Evolutionary conservation across 2,113 vertebrate species (phyloP).

Genomic region (Calyptommatus sinebrachiatus): DNA sequence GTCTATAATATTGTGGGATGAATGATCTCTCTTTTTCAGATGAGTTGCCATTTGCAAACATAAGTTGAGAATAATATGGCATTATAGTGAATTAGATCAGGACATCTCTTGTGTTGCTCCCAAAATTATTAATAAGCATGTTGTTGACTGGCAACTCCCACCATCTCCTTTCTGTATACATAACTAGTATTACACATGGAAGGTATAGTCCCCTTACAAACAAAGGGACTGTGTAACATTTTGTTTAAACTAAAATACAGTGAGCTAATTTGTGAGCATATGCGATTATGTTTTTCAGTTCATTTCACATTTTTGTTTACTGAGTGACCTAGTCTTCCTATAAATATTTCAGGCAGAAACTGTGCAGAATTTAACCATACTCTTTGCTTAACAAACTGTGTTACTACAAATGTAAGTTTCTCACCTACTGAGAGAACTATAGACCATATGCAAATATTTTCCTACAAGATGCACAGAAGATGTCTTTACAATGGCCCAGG

Average conservation of each 20-base stretch:
- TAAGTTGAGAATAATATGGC: background rate
- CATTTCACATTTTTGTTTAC: slow-evolving; percentile 18
- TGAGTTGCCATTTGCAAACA: background rate
- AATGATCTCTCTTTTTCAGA: too few species aligned
- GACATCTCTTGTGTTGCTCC: background rate
- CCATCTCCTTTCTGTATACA: background rate
- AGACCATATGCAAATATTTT: slow-evolving; percentile 36
- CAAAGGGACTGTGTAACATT: background rate
- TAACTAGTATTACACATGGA: background rate
- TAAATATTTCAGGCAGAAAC: background rate
- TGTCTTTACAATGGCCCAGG: slow-evolving; percentile 20
- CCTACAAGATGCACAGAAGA: background rate
- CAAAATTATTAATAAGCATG: background rate
- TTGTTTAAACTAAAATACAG: slow-evolving; percentile 1
- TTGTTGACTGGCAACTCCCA: background rate
- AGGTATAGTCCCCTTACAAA: background rate
- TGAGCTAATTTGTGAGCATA: background rate
- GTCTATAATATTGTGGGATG: too few species aligned
- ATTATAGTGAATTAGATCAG: background rate
- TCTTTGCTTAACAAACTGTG: slow-evolving; percentile 24
- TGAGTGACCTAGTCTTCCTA: background rate
- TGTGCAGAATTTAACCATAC: slow-evolving; percentile 6
- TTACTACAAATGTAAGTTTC: slow-evolving; percentile 16
- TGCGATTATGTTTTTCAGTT: background rate
- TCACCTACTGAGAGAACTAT: slow-evolving; percentile 16